Evolutionary conservation across 2,113 vertebrate species (phyloP).

Genomic region (Holacanthus passer): DNA sequence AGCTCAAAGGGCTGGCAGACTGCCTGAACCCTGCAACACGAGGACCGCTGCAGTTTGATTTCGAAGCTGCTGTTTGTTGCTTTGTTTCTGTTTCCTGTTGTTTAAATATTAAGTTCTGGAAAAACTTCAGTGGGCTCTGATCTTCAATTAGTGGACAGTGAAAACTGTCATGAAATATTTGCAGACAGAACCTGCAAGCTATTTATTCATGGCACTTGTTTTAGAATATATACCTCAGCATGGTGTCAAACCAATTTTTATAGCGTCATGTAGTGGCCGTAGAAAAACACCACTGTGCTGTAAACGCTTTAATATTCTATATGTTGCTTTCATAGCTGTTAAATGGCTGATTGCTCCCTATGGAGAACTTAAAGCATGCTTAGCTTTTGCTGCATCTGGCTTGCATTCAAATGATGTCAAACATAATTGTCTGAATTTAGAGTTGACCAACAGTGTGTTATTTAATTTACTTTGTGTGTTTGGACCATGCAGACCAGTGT

Average conservation of each 20-base stretch:
- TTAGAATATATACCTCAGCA: background rate
- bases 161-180: background rate
- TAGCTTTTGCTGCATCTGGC: conserved; percentile 8
- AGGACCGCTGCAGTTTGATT: conserved; percentile 8
- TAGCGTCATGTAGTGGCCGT: background rate
- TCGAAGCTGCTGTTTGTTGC: conserved; percentile 24
- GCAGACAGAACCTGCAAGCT: background rate
- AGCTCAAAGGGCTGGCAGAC: conserved; percentile 46
- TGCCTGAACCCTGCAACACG: conserved; percentile 14
- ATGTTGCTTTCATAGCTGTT: conserved; percentile 2
- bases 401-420: conserved; percentile 13
- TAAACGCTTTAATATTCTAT: conserved; percentile 17
- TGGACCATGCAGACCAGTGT: background rate
- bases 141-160: background rate
- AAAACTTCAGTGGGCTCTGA: background rate
- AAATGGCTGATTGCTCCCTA: background rate
- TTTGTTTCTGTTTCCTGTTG: background rate
- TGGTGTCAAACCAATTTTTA: background rate
- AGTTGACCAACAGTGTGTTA: background rate
- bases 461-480: background rate
- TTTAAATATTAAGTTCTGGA: background rate
- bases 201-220: background rate
- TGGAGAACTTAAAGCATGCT: conserved; percentile 14
- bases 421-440: conserved; percentile 3
- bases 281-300: conserved; percentile 5